phyloP scores from a whole-genome alignment of 2,888 invertebrate genomes.

The Aradus depressus region DNA sequence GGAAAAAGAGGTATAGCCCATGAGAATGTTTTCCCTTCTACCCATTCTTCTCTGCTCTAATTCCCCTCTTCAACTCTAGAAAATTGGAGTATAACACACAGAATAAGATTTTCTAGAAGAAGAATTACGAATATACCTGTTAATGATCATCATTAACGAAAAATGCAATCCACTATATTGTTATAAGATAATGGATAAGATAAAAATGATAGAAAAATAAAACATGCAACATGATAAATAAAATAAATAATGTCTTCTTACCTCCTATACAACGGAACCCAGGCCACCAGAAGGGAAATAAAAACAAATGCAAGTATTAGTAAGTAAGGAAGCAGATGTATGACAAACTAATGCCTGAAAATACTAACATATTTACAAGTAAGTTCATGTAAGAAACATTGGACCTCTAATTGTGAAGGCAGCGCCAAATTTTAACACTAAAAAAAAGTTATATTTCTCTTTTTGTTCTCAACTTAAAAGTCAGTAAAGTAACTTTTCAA shows the following conservation, averaged over 20 bases:
- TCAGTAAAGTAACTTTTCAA: no score
- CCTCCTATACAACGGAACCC: constrained; percentile 31
- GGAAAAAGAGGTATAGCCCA: no score
- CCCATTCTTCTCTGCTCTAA: no score
- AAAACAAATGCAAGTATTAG: constrained; percentile 25
- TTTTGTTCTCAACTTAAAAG: neutral
- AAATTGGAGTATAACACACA: no score
- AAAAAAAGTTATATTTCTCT: neutral
- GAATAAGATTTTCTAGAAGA: no score
- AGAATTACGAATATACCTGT: no score
- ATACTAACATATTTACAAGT: constrained; percentile 27
- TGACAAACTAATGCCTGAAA: constrained; percentile 25
- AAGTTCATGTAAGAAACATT: constrained; percentile 15
- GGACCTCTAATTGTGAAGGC: no score
- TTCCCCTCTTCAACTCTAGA: no score
- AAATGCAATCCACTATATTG: neutral
- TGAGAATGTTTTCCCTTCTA: no score
- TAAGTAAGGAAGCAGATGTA: constrained; percentile 22
- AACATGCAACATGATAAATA: constrained; percentile 3
- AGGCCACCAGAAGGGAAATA: constrained; percentile 23
- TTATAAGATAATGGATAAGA: neutral
- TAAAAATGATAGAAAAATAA: neutral
- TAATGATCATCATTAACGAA: no score
- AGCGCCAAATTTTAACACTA: neutral
- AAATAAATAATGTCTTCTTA: constrained; percentile 33